A percentile compares a stretch with the other conserved stretches of the same genome.
These are phyloP conservation scores for Podarcis siculus DNA, from an alignment of 2,797 vertebrate species.

Conservation along the genomic window DNA sequence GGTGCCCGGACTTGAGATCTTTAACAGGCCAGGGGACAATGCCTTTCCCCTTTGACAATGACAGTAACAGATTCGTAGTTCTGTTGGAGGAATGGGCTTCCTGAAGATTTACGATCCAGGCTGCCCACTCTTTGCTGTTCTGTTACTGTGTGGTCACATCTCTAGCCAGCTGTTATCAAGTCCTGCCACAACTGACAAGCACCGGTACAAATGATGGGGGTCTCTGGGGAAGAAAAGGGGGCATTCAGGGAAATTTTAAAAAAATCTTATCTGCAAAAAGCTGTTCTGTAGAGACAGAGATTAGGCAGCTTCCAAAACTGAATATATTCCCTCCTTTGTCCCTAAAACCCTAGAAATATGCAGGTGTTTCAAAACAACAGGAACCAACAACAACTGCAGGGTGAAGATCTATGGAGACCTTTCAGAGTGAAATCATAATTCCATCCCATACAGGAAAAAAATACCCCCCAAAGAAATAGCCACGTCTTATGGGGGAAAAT, in stretches of 20 bases:
- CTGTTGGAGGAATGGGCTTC: background rate
- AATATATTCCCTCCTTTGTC: slow-evolving; percentile 65
- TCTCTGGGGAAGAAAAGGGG: slow-evolving; percentile 67
- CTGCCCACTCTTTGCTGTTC: slow-evolving; percentile 62
- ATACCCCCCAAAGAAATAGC: background rate
- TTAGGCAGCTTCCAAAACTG: slow-evolving; percentile 68
- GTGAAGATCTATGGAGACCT: background rate
- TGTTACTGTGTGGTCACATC: slow-evolving; percentile 63
- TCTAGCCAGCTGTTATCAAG: slow-evolving; percentile 71
- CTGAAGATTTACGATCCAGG: slow-evolving; percentile 62
- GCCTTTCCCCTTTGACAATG: slow-evolving; percentile 45
- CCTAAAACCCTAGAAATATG: slow-evolving; percentile 30
- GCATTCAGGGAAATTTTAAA: slow-evolving; percentile 63
- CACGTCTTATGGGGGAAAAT: background rate
- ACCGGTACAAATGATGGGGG: slow-evolving; percentile 53
- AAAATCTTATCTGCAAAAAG: slow-evolving; percentile 72
- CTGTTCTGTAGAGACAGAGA: slow-evolving; percentile 71
- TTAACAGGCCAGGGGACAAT: slow-evolving; percentile 62
- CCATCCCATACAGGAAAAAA: slow-evolving; percentile 37
- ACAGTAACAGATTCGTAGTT: slow-evolving; percentile 61
- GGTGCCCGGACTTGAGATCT: slow-evolving; percentile 60
- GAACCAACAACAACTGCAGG: slow-evolving; percentile 36
- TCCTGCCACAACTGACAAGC: slow-evolving; percentile 64
- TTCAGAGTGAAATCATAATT: slow-evolving; percentile 27
- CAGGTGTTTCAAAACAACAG: background rate